Percentiles rank a stretch among this genome's conserved stretches.
These are phyloP conservation scores for Thomomys bottae DNA, from an alignment of 2,113 vertebrate species.

Conservation along the genomic window DNA sequence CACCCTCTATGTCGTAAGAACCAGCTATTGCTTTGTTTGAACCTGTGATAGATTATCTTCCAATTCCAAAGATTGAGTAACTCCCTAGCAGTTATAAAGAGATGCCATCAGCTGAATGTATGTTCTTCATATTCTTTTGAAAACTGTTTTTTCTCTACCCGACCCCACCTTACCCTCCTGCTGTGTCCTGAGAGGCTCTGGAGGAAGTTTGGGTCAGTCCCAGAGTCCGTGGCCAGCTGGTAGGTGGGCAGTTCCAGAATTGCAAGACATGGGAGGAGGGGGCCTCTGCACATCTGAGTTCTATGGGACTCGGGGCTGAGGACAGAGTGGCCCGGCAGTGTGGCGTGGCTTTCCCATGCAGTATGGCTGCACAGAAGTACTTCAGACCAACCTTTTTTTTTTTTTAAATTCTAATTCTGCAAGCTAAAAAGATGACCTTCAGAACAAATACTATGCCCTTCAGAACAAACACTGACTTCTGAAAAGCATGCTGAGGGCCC, in stretches of 20 bases:
- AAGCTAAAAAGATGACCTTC: background rate
- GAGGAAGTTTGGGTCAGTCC: background rate
- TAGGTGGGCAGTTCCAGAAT: background rate
- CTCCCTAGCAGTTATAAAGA: background rate
- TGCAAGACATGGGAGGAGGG: background rate
- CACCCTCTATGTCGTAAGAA: slow-evolving; percentile 36
- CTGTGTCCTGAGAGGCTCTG: accelerated
- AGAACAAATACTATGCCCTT: background rate
- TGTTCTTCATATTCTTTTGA: background rate
- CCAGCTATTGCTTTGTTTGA: slow-evolving; percentile 27
- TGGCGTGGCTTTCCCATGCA: background rate
- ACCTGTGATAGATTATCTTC: slow-evolving; percentile 36
- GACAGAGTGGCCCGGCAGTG: accelerated
- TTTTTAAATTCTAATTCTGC: no score
- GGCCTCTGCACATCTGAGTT: background rate
- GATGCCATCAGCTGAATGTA: background rate
- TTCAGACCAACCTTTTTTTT: no score
- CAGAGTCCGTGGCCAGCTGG: background rate
- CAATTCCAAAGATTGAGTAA: background rate
- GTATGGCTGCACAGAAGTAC: accelerated
- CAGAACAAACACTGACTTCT: background rate
- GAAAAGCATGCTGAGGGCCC: background rate
- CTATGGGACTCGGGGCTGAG: background rate
- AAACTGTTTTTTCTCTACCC: background rate
- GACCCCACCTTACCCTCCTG: background rate